A percentile compares a stretch with the other conserved stretches of the same genome.
Evolutionary conservation across 2,888 invertebrate species (phyloP).

Genomic region (Ecliptopera silaceata): DNA sequence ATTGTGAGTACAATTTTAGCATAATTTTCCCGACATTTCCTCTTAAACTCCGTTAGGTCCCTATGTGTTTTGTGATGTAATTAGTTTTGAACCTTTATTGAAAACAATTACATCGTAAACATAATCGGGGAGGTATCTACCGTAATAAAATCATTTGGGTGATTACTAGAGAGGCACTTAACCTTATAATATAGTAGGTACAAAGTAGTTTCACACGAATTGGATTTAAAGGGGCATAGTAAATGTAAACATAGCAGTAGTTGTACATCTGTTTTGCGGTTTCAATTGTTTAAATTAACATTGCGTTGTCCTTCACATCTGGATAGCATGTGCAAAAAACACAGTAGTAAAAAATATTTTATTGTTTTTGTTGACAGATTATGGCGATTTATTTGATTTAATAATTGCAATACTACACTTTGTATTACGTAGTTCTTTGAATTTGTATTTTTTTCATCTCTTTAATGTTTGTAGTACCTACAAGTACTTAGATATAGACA

Average conservation of each 20-base stretch:
- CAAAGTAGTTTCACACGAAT: slow-evolving; percentile 5
- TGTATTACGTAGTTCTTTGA: too few species aligned
- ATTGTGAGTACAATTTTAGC: too few species aligned
- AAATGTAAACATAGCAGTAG: slow-evolving; percentile 9
- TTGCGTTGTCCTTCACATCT: slow-evolving; percentile 1
- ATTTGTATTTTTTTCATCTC: too few species aligned
- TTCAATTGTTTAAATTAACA: slow-evolving; percentile 2
- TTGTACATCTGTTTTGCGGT: slow-evolving; percentile 2
- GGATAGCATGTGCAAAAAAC: not conserved
- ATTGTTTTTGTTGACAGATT: too few species aligned
- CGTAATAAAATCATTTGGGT: not conserved
- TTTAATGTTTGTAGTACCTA: too few species aligned
- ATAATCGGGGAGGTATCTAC: not conserved
- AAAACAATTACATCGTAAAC: not conserved
- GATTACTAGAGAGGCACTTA: slow-evolving; percentile 5
- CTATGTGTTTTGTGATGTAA: not conserved
- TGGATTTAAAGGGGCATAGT: not conserved
- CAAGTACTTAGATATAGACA: too few species aligned
- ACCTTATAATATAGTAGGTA: slow-evolving; percentile 12
- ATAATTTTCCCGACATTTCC: too few species aligned
- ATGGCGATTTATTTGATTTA: too few species aligned
- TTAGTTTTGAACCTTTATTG: not conserved
- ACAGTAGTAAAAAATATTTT: not conserved
- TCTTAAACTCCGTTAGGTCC: not conserved
- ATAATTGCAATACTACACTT: too few species aligned